Base-by-base conservation (phyloP, 2,797 vertebrate genomes). In the Tragopan temminckii region DNA sequence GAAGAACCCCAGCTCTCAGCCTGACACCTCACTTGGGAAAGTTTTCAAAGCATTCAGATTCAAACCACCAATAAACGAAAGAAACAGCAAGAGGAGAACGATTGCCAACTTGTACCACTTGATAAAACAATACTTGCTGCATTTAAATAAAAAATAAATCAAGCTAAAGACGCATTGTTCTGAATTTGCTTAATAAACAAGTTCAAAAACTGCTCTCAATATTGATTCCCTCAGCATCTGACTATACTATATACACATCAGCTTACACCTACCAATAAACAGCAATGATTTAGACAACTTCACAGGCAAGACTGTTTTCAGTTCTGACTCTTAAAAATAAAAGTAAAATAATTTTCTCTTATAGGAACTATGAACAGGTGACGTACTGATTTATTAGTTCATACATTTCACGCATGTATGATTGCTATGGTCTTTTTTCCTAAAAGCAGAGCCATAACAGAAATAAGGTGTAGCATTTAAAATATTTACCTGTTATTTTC, bases 401-500 rank as follows among this genome's bases (percentile, higher is more conserved):
- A 64, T 27, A 52, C 13, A 46, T 5, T 19, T 43, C 42, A 43
- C 8, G 2, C 42, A 11, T 1, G 0, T 33, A 55, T 14, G 5
- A 70, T n/a, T 31, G 55, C 2, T 43, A 25, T 33, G 23, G 13
- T 9, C 27, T 52, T 35, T 17, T 8, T 3, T 27, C 8, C 8
- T 3, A 42, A 74, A 67, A 70, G 6, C 5, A 64, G 3, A 88
- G 11, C 5, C 31, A 18, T 33, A 45, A 52, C 4, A 71, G 15
- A 91, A 83, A 64, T n/a, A 24, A 61, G 35, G 81, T 53, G 4
- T 40, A 33, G 18, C 48, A 31, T 66, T 76, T 43, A 79, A 81
- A 86, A 48, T 5, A 21, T 74, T 61, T 66, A 80, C 43, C 86
- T 48, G 12, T 3, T 27, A 84, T 80, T 90, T 46, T 86, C n/a